These are phyloP conservation scores for Acrocephalus kingi DNA, from an alignment of 2,113 vertebrate genomes.

Conservation along the genomic window DNA sequence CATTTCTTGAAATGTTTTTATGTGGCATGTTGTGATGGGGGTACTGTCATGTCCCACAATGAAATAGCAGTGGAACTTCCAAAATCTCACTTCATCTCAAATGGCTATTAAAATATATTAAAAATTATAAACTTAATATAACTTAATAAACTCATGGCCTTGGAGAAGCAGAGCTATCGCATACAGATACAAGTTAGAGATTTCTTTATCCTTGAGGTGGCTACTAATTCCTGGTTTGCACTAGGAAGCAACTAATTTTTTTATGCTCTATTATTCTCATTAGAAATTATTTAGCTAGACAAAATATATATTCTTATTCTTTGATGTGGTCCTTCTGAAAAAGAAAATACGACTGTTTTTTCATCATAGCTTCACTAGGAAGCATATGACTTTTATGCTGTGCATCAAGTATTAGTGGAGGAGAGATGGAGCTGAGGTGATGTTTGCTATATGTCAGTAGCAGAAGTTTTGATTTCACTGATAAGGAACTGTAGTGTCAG, in stretches of 20 bases:
- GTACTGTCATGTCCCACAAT: not conserved
- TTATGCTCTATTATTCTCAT: not conserved
- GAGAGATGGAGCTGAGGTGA: not conserved
- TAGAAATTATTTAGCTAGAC: not conserved
- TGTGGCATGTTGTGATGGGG: accelerated
- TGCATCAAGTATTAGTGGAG: not conserved
- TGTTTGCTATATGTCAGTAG: not conserved
- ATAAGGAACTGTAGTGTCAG: not conserved
- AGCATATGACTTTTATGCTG: not conserved
- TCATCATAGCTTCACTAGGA: not conserved
- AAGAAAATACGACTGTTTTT: not conserved
- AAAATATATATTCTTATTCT: not conserved
- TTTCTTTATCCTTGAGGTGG: not conserved
- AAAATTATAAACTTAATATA: not conserved
- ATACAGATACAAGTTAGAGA: not conserved
- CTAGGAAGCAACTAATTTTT: not conserved
- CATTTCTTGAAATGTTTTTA: not conserved
- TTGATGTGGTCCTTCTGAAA: not conserved
- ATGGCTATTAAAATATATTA: not conserved
- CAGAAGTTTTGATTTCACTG: not conserved
- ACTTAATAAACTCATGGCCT: not conserved
- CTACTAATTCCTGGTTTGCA: not conserved
- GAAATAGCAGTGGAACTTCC: not conserved
- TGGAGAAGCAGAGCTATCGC: not conserved
- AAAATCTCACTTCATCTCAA: not conserved